A percentile compares a stretch with the other conserved stretches of the same genome.
These are phyloP conservation scores for Epiblema foenella DNA, from an alignment of 2,888 invertebrate genomes.

Conservation along the genomic window DNA sequence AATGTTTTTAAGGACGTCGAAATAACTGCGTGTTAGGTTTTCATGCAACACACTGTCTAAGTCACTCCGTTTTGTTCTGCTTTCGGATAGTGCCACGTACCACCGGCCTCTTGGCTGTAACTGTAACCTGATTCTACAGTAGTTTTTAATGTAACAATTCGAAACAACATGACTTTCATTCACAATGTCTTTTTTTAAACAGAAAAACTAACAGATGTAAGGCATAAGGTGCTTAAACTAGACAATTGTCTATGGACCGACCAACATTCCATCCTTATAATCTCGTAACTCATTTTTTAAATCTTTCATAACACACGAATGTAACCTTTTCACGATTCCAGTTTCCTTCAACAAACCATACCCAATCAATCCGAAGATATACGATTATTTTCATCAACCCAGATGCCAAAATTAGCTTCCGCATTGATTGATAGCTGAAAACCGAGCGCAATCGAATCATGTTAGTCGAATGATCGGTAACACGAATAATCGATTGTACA, in stretches of 20 bases:
- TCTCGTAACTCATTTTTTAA: too few species aligned
- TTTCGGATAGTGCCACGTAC: too few species aligned
- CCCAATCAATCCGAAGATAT: slow-evolving; percentile 39
- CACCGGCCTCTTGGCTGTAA: too few species aligned
- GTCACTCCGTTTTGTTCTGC: too few species aligned
- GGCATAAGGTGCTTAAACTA: neutral
- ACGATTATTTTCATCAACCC: slow-evolving; percentile 26
- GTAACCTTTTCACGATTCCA: slow-evolving; percentile 9
- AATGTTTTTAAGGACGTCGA: too few species aligned
- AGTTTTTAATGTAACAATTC: too few species aligned
- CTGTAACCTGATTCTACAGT: too few species aligned
- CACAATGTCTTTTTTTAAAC: neutral
- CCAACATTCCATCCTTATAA: neutral
- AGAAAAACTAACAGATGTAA: neutral
- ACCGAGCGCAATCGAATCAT: slow-evolving; percentile 67
- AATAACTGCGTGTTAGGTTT: too few species aligned
- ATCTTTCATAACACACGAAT: neutral
- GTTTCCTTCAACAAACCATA: slow-evolving; percentile 1
- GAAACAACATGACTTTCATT: too few species aligned
- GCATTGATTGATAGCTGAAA: slow-evolving; percentile 52
- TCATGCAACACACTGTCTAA: too few species aligned
- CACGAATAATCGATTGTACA: slow-evolving; percentile 78
- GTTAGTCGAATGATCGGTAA: slow-evolving; percentile 60
- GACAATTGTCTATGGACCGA: too few species aligned
- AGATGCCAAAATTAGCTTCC: slow-evolving; percentile 58